These are phyloP conservation scores for Pristiophorus japonicus DNA, from an alignment of 2,113 vertebrate species.

Conservation along the genomic window DNA sequence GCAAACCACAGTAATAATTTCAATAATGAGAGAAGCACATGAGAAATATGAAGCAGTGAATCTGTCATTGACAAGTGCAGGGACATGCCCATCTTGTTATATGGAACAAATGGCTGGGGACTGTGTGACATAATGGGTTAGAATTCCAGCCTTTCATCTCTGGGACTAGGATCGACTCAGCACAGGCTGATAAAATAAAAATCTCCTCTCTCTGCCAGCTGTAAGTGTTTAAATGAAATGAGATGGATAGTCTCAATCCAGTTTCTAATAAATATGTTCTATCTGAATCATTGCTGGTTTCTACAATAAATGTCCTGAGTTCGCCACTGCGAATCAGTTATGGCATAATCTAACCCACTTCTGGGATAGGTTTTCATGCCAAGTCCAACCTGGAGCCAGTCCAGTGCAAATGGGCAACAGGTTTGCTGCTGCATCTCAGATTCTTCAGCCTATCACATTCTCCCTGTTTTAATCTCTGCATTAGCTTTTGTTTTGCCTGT, in stretches of 20 bases:
- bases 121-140: neutral
- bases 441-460: neutral
- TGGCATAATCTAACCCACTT: conserved; percentile 25
- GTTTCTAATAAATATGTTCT: neutral
- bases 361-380: conserved; percentile 14
- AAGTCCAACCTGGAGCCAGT: conserved; percentile 23
- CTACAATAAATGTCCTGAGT: neutral
- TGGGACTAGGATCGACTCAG: neutral
- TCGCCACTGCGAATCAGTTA: neutral
- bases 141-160: neutral
- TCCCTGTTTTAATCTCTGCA: neutral
- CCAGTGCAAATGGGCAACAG: conserved; percentile 33
- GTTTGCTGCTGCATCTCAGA: neutral
- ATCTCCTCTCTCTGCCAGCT: neutral
- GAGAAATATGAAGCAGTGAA: neutral
- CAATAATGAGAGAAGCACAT: neutral
- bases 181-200: neutral
- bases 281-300: neutral
- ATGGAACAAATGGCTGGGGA: neutral
- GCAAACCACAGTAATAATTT: neutral
- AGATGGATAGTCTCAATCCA: neutral
- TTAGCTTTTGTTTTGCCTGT: neutral
- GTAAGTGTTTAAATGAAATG: neutral
- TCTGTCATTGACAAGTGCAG: neutral
- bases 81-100: neutral